phyloP scores from a whole-genome alignment of 2,888 invertebrate species.

The Platypus cylindrus region DNA sequence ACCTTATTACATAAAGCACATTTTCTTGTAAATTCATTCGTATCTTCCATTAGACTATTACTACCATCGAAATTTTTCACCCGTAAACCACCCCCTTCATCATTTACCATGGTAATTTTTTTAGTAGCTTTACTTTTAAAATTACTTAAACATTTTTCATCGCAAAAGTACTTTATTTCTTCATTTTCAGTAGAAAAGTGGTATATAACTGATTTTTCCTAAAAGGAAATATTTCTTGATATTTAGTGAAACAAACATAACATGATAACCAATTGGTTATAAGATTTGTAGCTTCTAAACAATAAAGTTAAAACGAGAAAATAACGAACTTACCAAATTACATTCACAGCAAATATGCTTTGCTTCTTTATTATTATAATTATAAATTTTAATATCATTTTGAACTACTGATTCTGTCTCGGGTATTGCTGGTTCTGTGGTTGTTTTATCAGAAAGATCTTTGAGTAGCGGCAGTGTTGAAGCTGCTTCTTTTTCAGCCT shows the following conservation, averaged over 20 bases:
- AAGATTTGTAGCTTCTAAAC: too few species aligned
- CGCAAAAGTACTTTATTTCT: slow-evolving; percentile 40
- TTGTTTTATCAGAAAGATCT: slow-evolving; percentile 28
- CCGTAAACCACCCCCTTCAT: slow-evolving; percentile 23
- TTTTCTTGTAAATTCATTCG: slow-evolving; percentile 25
- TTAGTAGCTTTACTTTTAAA: slow-evolving; percentile 34
- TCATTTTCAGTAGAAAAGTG: slow-evolving; percentile 36
- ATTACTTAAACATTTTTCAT: slow-evolving; percentile 42
- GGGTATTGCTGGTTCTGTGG: slow-evolving; percentile 15
- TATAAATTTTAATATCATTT: slow-evolving; percentile 19
- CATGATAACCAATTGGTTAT: neutral
- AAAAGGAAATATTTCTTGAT: slow-evolving; percentile 14
- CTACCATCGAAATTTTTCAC: slow-evolving; percentile 21
- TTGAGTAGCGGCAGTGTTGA: slow-evolving; percentile 26
- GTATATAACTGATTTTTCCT: slow-evolving; percentile 36
- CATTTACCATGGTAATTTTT: slow-evolving; percentile 30
- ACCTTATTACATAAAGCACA: slow-evolving; percentile 40
- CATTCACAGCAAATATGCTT: slow-evolving; percentile 39
- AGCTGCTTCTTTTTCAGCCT: slow-evolving; percentile 51
- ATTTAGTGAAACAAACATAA: neutral
- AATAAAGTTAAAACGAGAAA: neutral
- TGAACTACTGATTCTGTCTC: slow-evolving; percentile 13
- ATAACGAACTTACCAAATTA: slow-evolving; percentile 25
- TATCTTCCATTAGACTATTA: slow-evolving; percentile 14
- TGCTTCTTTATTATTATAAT: slow-evolving; percentile 24